Conservation (phyloP, 2,888 invertebrate species). For the Drosophila pegasa region DNA sequence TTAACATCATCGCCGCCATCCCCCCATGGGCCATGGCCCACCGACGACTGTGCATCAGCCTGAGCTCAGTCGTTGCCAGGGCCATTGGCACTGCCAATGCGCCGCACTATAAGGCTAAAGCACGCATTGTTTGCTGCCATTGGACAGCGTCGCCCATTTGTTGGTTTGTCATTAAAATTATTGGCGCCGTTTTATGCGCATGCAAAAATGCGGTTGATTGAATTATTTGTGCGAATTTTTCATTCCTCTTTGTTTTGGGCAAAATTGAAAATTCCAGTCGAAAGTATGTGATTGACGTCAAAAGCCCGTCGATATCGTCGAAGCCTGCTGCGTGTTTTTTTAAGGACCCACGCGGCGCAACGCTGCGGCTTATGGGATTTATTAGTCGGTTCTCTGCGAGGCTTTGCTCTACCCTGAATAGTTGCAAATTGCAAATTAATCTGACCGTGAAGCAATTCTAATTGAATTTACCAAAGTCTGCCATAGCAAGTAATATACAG, state of each 20-base stretch:
- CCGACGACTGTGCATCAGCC: constrained; percentile 35
- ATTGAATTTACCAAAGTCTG: constrained; percentile 4
- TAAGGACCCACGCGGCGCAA: neutral
- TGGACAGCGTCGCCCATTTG: constrained; percentile 25
- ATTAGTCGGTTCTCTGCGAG: neutral
- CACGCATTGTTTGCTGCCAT: constrained; percentile 42
- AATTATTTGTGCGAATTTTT: constrained; percentile 40
- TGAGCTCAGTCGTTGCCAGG: constrained; percentile 18
- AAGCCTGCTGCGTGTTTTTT: constrained; percentile 1
- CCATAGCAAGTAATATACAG: neutral
- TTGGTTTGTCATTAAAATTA: constrained; percentile 58
- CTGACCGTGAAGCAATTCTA: neutral
- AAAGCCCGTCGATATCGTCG: constrained; percentile 18
- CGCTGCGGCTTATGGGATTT: constrained; percentile 10
- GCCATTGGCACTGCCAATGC: constrained; percentile 1
- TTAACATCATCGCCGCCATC: constrained; percentile 32
- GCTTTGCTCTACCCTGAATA: neutral
- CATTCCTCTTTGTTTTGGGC: neutral
- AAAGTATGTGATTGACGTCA: constrained; percentile 58
- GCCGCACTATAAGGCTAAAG: constrained; percentile 21
- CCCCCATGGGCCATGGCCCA: neutral
- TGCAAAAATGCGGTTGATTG: constrained; percentile 53
- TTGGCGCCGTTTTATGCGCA: constrained; percentile 19
- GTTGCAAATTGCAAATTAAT: constrained; percentile 11
- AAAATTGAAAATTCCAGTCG: constrained; percentile 50